These are phyloP conservation scores for Villa cingulata DNA, from an alignment of 2,888 invertebrate genomes.

Conservation along the genomic window DNA sequence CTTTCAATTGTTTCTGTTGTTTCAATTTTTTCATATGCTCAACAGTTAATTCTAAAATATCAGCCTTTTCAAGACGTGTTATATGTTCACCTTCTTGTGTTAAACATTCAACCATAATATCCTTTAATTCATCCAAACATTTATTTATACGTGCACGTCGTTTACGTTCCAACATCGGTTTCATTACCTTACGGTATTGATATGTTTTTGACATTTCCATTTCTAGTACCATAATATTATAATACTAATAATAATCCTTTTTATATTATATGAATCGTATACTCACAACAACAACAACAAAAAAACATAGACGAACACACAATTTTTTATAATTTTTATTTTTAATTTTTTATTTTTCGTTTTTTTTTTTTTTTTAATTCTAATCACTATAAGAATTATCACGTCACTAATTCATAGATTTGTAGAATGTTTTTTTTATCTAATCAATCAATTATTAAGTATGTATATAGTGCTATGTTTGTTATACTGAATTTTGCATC, in stretches of 20 bases:
- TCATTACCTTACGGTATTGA: constrained; percentile 90
- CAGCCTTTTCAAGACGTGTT: constrained; percentile 79
- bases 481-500: too few relatives aligned
- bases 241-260: too few relatives aligned
- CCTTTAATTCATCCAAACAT: constrained; percentile 80
- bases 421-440: too few relatives aligned
- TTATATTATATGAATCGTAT: background rate
- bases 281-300: too few relatives aligned
- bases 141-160: constrained; percentile 81
- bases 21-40: constrained; percentile 70
- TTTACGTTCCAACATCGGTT: constrained; percentile 83
- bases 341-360: background rate
- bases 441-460: too few relatives aligned
- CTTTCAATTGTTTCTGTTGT: constrained; percentile 54
- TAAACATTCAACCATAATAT: constrained; percentile 59
- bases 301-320: too few relatives aligned
- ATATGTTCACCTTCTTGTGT: constrained; percentile 81
- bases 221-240: constrained; percentile 28
- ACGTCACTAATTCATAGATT: too few relatives aligned
- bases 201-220: constrained; percentile 68
- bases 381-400: too few relatives aligned
- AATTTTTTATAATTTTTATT: too few relatives aligned
- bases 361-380: too few relatives aligned
- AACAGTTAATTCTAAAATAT: constrained; percentile 77
- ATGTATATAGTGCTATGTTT: too few relatives aligned